phyloP scores from a whole-genome alignment of 2,888 invertebrate species.

The Conistra vaccinii region DNA sequence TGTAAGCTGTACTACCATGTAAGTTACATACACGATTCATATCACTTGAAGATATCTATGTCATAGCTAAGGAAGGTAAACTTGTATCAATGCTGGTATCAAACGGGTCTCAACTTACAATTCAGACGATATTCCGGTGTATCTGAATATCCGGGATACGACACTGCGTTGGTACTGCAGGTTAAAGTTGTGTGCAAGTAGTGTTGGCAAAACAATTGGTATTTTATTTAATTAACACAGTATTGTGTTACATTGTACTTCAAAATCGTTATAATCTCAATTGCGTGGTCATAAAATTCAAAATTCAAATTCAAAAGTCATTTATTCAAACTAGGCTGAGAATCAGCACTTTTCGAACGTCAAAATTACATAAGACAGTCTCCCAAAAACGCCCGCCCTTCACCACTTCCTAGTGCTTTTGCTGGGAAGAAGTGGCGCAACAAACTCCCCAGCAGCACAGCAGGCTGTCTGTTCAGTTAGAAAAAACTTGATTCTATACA shows the following conservation, averaged over 20 bases:
- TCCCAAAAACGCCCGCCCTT: no score
- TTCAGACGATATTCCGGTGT: conserved; percentile 42
- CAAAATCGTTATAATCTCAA: no score
- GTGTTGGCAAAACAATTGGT: conserved; percentile 27
- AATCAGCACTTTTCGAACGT: no score
- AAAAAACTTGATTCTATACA: no score
- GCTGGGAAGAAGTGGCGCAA: no score
- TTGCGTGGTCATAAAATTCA: no score
- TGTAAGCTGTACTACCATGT: background rate
- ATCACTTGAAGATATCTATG: conserved; percentile 24
- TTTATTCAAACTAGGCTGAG: no score
- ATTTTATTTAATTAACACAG: background rate
- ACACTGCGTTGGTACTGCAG: conserved; percentile 44
- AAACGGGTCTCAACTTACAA: conserved; percentile 42
- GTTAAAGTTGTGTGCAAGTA: conserved; percentile 54
- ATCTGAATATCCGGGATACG: conserved; percentile 50
- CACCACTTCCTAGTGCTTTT: no score
- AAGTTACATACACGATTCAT: background rate
- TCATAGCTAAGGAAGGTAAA: conserved; percentile 13
- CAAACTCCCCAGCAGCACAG: no score
- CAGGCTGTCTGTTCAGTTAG: no score
- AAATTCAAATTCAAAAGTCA: no score
- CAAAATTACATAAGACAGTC: no score
- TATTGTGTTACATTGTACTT: background rate
- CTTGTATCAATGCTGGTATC: conserved; percentile 37